Percentiles rank a stretch among this genome's conserved stretches.
Evolutionary conservation across 1,140 invertebrate genomes (phyloP).

Genomic region (Diabrotica virgifera): DNA sequence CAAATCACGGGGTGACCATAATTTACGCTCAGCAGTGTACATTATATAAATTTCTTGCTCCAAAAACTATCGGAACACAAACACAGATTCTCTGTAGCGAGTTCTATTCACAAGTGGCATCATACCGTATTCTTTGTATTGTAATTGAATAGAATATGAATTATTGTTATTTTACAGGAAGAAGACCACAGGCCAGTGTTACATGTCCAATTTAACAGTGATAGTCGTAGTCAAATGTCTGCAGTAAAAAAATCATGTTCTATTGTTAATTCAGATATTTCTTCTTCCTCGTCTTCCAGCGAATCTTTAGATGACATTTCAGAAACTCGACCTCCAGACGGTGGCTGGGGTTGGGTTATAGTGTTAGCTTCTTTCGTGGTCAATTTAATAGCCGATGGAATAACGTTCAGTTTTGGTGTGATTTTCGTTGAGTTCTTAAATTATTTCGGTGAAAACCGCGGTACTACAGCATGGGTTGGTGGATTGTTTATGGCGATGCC

Average conservation of each 20-base stretch:
- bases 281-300: conserved; percentile 43
- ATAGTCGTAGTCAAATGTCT: conserved; percentile 42
- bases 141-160: background rate
- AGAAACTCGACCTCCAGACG: conserved; percentile 68
- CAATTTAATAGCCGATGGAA: conserved; percentile 87
- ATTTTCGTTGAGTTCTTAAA: conserved; percentile 77
- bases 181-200: conserved; percentile 51
- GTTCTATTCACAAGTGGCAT: too few species aligned
- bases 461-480: conserved; percentile 88
- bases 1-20: too few species aligned
- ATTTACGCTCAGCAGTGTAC: too few species aligned
- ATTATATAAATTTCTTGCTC: too few species aligned
- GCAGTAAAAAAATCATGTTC: conserved; percentile 38
- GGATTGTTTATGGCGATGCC: conserved; percentile 90
- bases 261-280: conserved; percentile 46
- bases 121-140: too few species aligned
- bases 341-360: conserved; percentile 79
- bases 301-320: conserved; percentile 61
- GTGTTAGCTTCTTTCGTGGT: conserved; percentile 84
- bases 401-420: conserved; percentile 84
- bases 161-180: conserved; percentile 11
- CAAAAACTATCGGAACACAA: too few species aligned
- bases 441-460: conserved; percentile 75
- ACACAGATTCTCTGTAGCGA: too few species aligned
- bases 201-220: conserved; percentile 60